These are phyloP conservation scores for Drosophila siamana DNA, from an alignment of 2,888 invertebrate species.

Conservation along the genomic window DNA sequence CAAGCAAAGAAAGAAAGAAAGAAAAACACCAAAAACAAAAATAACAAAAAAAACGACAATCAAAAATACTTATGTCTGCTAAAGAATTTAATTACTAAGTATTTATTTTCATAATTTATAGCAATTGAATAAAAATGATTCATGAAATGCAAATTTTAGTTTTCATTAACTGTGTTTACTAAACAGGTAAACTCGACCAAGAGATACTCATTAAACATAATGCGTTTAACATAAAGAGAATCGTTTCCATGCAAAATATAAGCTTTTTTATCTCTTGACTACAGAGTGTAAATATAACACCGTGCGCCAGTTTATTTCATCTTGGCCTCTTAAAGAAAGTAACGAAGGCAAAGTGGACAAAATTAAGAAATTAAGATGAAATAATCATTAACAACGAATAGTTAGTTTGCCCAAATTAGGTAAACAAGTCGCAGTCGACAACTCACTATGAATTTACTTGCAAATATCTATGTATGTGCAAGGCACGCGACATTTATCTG, in stretches of 20 bases:
- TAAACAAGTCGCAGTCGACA: constrained; percentile 33
- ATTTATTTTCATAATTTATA: constrained; percentile 78
- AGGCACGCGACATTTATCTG: constrained; percentile 68
- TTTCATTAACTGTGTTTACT: neutral
- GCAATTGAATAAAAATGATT: constrained; percentile 82
- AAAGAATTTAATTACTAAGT: constrained; percentile 73
- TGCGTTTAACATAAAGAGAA: too few species aligned
- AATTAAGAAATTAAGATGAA: constrained; percentile 51
- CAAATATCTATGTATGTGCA: constrained; percentile 24
- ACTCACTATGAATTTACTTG: constrained; percentile 48
- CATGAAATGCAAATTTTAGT: constrained; percentile 69
- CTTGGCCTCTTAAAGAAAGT: constrained; percentile 18
- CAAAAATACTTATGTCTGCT: constrained; percentile 69
- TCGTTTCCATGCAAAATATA: too few species aligned
- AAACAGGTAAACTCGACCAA: neutral
- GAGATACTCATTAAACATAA: neutral
- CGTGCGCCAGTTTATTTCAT: neutral
- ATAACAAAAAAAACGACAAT: constrained; percentile 32
- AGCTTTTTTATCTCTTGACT: neutral
- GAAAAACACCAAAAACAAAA: constrained; percentile 12
- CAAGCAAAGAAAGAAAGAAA: constrained; percentile 36
- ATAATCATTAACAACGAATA: constrained; percentile 51
- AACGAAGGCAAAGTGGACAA: neutral
- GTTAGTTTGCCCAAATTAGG: constrained; percentile 41
- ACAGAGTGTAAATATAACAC: neutral